Evolutionary conservation across 2,888 invertebrate species (phyloP).

Genomic region (Onchidella celtica): DNA sequence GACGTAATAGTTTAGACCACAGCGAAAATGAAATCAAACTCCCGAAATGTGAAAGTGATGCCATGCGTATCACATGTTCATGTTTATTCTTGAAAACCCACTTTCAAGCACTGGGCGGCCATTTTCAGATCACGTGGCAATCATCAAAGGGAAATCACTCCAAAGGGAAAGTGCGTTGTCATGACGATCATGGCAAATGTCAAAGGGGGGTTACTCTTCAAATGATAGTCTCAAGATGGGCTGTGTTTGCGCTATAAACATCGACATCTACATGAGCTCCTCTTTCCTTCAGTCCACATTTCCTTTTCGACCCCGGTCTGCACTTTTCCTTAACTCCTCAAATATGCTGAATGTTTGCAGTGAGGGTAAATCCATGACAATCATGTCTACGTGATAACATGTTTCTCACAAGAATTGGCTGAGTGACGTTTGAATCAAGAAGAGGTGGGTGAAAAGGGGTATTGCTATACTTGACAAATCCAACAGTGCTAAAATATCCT

Average conservation of each 20-base stretch:
- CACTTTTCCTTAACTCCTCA: too few relatives aligned
- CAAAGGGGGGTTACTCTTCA: neutral
- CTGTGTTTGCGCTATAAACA: neutral
- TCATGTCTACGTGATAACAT: too few relatives aligned
- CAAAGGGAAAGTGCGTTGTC: neutral
- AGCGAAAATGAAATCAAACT: neutral
- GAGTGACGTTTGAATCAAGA: too few relatives aligned
- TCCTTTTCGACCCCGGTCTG: too few relatives aligned
- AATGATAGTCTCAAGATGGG: conserved; percentile 18
- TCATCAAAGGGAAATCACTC: conserved; percentile 14
- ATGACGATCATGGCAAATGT: neutral
- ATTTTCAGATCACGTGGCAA: neutral
- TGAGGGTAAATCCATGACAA: too few relatives aligned
- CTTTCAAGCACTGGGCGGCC: neutral
- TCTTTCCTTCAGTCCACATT: too few relatives aligned
- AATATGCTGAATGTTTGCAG: too few relatives aligned
- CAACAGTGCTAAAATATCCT: too few relatives aligned
- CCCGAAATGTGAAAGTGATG: neutral
- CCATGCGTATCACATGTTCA: neutral
- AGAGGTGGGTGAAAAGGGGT: too few relatives aligned
- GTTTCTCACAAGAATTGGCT: too few relatives aligned
- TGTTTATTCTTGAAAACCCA: neutral
- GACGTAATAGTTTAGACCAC: too few relatives aligned
- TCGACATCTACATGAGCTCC: neutral
- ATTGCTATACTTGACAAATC: too few relatives aligned